Evolutionary conservation across 2,888 invertebrate species (phyloP), one percentile per base, ranked within the genome.

Genomic region (Caenorhabditis sp.): DNA sequence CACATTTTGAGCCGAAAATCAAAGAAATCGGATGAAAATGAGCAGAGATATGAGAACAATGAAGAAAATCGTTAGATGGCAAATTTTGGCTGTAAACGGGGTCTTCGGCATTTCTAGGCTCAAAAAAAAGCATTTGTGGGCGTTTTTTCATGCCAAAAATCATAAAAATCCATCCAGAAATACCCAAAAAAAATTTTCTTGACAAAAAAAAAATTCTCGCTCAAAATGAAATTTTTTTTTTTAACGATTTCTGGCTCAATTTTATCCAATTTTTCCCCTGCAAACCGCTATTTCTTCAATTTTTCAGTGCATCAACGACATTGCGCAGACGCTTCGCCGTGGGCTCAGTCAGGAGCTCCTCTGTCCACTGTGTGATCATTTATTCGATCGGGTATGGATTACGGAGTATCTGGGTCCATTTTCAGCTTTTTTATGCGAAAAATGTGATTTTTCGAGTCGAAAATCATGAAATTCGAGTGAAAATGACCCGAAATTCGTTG

Each of bases 281-380:
- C 10, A 24, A 54, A 8, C 12, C 22, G 16, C n/a, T 24, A 26
- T 47, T n/a, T 59, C 44, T 12, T 59, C 8, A 35, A 44, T n/a
- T 22, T 76, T 82, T 28, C 77, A 82, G 82, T 77, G 82, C 54
- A 76, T 72, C 24, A 63, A 54, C 47, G 75, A 81, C 12, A 10
- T 38, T 63, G 75, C 64, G 6, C 69, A 54, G 2, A 54, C 69
- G 38, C 22, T 47, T 5, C 59, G 73, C 1, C 73, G 73, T 16
- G 82, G 74, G 49, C 63, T 82, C 22, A 68, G 77, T 22, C 26
- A 69, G 6, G 82, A 82, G 1, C 31, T 82, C 3, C 56, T 74
- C 31, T 82, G 82, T 56, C 70, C 74, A 8, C n/a, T 82, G 8
- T 82, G 82, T n/a, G 69, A 73, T 44, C 77, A 79, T 19, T 41